Conservation (phyloP, 2,888 invertebrate species). For the Amitus sp. region DNA sequence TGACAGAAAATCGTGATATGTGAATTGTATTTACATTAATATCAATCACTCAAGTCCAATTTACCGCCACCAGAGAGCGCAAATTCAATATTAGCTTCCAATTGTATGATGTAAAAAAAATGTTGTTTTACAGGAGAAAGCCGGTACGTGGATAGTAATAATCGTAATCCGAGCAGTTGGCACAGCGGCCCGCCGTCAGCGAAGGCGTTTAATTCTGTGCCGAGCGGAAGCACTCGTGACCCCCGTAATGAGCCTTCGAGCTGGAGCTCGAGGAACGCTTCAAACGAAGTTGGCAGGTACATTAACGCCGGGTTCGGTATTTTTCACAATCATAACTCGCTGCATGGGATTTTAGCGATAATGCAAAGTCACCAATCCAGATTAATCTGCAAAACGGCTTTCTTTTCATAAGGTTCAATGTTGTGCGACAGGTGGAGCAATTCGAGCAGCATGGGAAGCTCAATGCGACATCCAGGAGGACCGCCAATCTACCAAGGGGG, state of each 20-base stretch:
- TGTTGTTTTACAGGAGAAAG: constrained; percentile 53
- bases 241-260: constrained; percentile 56
- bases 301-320: too few species aligned
- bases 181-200: constrained; percentile 60
- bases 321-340: too few species aligned
- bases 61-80: too few species aligned
- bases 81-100: too few species aligned
- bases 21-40: too few species aligned
- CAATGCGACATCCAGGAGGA: constrained; percentile 60
- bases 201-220: constrained; percentile 61
- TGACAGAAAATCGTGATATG: too few species aligned
- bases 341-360: too few species aligned
- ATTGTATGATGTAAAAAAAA: too few species aligned
- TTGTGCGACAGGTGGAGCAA: constrained; percentile 53
- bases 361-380: too few species aligned
- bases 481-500: constrained; percentile 62
- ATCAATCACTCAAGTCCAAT: too few species aligned
- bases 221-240: constrained; percentile 57
- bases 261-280: constrained; percentile 62
- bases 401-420: constrained; percentile 39
- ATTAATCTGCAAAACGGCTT: constrained; percentile 27
- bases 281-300: constrained; percentile 60
- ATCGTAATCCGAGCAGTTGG: constrained; percentile 60
- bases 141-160: constrained; percentile 61
- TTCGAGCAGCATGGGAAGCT: constrained; percentile 60